These are phyloP conservation scores for Malthinus seriepunctatus DNA, from an alignment of 2,888 invertebrate genomes.

Conservation along the genomic window DNA sequence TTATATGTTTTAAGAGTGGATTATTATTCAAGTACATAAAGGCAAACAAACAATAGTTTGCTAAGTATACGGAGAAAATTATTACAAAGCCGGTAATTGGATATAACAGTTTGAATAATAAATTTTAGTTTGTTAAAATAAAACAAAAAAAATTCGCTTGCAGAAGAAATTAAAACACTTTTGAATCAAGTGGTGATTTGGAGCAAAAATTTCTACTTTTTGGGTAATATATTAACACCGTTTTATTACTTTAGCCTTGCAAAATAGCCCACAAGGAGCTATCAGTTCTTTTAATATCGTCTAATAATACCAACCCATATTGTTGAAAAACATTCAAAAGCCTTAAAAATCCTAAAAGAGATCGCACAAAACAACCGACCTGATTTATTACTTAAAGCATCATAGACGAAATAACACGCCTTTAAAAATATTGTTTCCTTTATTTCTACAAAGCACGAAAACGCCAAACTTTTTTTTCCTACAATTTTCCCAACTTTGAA, in stretches of 20 bases:
- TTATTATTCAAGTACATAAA: too few species aligned
- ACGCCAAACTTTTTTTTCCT: neutral
- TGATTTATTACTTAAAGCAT: slow-evolving; percentile 37
- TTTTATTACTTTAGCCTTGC: slow-evolving; percentile 12
- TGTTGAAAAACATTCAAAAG: slow-evolving; percentile 23
- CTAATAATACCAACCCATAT: slow-evolving; percentile 20
- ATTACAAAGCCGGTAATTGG: too few species aligned
- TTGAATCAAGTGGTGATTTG: neutral
- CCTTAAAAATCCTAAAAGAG: slow-evolving; percentile 20
- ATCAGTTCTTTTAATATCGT: slow-evolving; percentile 21
- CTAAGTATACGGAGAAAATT: too few species aligned
- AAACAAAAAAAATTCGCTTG: too few species aligned
- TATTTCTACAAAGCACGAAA: slow-evolving; percentile 27
- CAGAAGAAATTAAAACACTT: too few species aligned
- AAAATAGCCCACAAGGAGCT: slow-evolving; percentile 15
- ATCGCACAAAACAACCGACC: slow-evolving; percentile 17
- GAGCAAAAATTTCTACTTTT: neutral
- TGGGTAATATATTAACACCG: slow-evolving; percentile 17
- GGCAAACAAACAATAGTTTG: too few species aligned
- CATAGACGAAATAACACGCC: slow-evolving; percentile 34
- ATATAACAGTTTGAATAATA: too few species aligned
- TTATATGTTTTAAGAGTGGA: too few species aligned
- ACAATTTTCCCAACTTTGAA: neutral
- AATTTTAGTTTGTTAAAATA: too few species aligned
- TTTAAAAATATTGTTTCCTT: slow-evolving; percentile 38